Evolutionary conservation across 2,797 vertebrate genomes (phyloP), one percentile per base, ranked within the genome.

Genomic region (Micrastur ruficollis): DNA sequence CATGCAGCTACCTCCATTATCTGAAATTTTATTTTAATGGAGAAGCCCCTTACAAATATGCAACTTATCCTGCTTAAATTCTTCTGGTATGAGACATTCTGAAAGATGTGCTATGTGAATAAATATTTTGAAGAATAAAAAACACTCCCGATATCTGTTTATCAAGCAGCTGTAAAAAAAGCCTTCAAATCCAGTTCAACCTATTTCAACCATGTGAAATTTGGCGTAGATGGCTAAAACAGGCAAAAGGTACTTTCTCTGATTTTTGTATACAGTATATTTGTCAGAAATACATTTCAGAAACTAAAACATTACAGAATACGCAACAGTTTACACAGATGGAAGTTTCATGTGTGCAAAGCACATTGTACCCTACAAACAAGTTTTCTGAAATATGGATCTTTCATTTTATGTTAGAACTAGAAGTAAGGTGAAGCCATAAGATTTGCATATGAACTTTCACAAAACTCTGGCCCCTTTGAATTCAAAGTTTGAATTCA

Each of bases 201-300:
- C 2, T 5, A 50, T 65, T 56, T 66, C n/a, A 66, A 62, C 6
- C 25, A 31, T 3, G 4, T 53, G 20, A 68, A 90, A 84, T 26
- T 6, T 26, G 14, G 38, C 93, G 11, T 26, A 85, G 32, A 89
- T 8, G 4, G 10, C 18, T 67, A 38, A 36, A 89, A 71, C 18
- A 71, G 52, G 19, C n/a, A 92, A 91, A 81, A 73, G 58, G 20
- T 36, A 73, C 32, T 49, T 40, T 34, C 26, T 34, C n/a, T 55
- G 8, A 53, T 27, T 78, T 75, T 63, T 1, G 2, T 26, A 42
- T 44, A 52, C 8, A 59, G 32, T 34, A 2, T 50, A 40, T 36
- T 63, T 76, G 32, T 73, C 70, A 89, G 49, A 68, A 91, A 82
- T 46, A 61, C 17, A 79, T 62, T 79, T 81, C 53, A 91, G 25